Conservation (phyloP, 1,140 invertebrate species). For the Cheumatopsyche charites region DNA sequence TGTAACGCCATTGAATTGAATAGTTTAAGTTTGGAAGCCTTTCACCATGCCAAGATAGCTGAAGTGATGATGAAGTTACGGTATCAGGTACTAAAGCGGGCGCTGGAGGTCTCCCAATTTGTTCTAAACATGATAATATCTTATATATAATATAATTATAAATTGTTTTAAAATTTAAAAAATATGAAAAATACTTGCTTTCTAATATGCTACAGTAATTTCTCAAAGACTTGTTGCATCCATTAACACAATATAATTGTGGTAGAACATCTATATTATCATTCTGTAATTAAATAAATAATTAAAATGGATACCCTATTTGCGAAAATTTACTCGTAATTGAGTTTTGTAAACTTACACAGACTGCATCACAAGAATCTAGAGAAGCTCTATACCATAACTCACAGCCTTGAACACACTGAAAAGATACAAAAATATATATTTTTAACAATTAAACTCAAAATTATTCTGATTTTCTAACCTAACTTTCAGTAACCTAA, state of each 20-base stretch:
- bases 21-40: conserved; percentile 68
- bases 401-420: conserved; percentile 73
- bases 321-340: no score
- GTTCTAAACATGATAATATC: not conserved
- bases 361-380: conserved; percentile 70
- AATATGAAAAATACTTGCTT: conserved; percentile 56
- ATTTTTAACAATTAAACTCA: no score
- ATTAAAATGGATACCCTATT: no score
- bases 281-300: conserved; percentile 67
- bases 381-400: conserved; percentile 71
- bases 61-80: conserved; percentile 75
- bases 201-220: conserved; percentile 74
- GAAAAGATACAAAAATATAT: conserved; percentile 53
- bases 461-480: no score
- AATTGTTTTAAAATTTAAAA: conserved; percentile 44
- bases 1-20: conserved; percentile 77
- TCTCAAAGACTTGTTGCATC: conserved; percentile 78
- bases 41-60: conserved; percentile 76
- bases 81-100: conserved; percentile 79
- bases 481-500: no score
- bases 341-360: no score
- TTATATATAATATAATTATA: not conserved
- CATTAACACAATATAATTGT: conserved; percentile 78
- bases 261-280: conserved; percentile 69
- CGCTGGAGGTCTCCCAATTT: conserved; percentile 70